Evolutionary conservation across 2,797 vertebrate genomes (phyloP).

Genomic region (Vireo griseus): DNA sequence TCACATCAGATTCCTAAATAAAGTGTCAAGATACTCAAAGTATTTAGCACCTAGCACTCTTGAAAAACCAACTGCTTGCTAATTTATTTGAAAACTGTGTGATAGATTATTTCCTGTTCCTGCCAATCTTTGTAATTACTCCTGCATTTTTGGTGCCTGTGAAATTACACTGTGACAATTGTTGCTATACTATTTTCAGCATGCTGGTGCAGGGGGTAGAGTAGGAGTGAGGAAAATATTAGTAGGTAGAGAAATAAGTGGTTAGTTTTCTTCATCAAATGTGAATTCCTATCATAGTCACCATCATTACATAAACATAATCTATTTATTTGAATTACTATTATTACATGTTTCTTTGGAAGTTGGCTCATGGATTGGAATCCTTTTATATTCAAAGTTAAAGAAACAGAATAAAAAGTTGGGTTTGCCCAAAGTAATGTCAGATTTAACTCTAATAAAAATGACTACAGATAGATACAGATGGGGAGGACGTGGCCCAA

Average conservation of each 20-base stretch:
- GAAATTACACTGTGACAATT: slow-evolving; percentile 30
- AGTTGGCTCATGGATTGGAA: not conserved
- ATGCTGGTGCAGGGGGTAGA: not conserved
- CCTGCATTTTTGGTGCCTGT: slow-evolving; percentile 11
- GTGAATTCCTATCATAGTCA: not conserved
- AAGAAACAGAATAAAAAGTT: not conserved
- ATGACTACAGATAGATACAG: not conserved
- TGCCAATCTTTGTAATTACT: slow-evolving; percentile 58
- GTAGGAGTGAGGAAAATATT: slow-evolving; percentile 29
- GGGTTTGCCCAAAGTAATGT: not conserved
- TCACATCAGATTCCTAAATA: slow-evolving; percentile 10
- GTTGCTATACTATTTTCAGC: slow-evolving; percentile 35
- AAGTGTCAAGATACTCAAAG: slow-evolving; percentile 36
- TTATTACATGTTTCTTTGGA: not conserved
- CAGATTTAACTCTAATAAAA: not conserved
- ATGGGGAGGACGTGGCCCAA: not conserved
- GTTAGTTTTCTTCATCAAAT: not conserved
- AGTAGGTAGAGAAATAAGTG: not conserved
- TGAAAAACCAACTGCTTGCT: slow-evolving; percentile 36
- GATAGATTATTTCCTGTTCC: slow-evolving; percentile 54
- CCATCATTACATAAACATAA: not conserved
- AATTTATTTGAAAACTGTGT: slow-evolving; percentile 56
- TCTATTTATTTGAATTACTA: not conserved
- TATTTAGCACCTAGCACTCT: slow-evolving; percentile 43
- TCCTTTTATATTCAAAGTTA: not conserved